phyloP scores from a whole-genome alignment of 2,888 invertebrate genomes.

The Megamerina dolium region DNA sequence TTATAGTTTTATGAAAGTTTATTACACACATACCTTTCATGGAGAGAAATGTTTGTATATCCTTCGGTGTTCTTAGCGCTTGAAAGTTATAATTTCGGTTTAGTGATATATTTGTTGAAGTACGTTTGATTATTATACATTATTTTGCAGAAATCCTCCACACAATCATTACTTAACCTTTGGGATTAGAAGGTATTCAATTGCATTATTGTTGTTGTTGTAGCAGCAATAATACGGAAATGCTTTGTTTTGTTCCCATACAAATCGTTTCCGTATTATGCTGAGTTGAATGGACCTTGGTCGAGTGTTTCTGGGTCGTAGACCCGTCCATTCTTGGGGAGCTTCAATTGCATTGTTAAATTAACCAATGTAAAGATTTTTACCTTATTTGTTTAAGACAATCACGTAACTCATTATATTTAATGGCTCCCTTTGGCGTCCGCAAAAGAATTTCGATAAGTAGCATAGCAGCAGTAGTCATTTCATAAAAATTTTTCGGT shows the following conservation, averaged over 20 bases:
- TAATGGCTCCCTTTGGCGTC: slow-evolving; percentile 49
- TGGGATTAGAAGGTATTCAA: slow-evolving; percentile 2
- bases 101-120: slow-evolving; percentile 41
- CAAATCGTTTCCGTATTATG: no score
- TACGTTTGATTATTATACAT: slow-evolving; percentile 51
- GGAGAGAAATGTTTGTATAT: slow-evolving; percentile 53
- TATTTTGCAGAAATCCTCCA: slow-evolving; percentile 52
- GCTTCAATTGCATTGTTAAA: neutral
- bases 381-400: slow-evolving; percentile 51
- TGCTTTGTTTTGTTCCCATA: no score
- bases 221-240: no score
- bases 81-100: slow-evolving; percentile 48
- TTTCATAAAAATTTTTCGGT: slow-evolving; percentile 51
- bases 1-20: no score
- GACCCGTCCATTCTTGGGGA: no score
- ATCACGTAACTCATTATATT: slow-evolving; percentile 50
- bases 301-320: no score
- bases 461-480: slow-evolving; percentile 51
- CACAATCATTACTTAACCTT: slow-evolving; percentile 51
- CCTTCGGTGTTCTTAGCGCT: slow-evolving; percentile 49
- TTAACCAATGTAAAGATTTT: neutral
- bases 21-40: slow-evolving; percentile 48
- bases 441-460: slow-evolving; percentile 52
- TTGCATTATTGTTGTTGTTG: no score
- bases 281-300: no score